A percentile compares a stretch with the other conserved stretches of the same genome.
These are phyloP conservation scores for Butorides virescens DNA, from an alignment of 2,113 vertebrate genomes.

Conservation along the genomic window DNA sequence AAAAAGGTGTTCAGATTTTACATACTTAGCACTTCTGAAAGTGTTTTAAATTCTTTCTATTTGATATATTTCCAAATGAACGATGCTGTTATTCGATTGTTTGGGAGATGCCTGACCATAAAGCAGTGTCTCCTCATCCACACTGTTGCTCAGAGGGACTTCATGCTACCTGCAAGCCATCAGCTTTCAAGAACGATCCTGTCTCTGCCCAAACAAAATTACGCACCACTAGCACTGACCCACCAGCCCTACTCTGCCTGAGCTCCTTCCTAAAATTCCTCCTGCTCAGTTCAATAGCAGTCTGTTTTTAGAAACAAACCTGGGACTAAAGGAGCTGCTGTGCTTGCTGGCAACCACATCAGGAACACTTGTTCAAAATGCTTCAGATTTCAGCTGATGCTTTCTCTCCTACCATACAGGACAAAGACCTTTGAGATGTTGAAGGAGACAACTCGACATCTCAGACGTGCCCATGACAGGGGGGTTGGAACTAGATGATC, in stretches of 20 bases:
- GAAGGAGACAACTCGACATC: neutral
- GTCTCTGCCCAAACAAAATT: no score
- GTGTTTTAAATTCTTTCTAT: neutral
- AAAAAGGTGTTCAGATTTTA: neutral
- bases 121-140: neutral
- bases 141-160: neutral
- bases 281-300: no score
- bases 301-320: no score
- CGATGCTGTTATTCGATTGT: accelerated
- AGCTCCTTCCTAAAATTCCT: no score
- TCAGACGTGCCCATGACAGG: no score
- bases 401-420: neutral
- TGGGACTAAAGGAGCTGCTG: neutral
- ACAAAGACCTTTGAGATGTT: neutral
- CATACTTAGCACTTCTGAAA: neutral
- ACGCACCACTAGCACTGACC: no score
- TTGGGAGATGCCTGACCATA: neutral
- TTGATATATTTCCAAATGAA: neutral
- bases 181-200: neutral
- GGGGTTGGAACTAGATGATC: no score
- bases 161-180: neutral
- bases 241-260: no score
- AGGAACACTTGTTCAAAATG: neutral
- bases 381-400: neutral
- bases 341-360: neutral